Base-by-base conservation (phyloP, 2,888 invertebrate species). In the Mythimna albipuncta region DNA sequence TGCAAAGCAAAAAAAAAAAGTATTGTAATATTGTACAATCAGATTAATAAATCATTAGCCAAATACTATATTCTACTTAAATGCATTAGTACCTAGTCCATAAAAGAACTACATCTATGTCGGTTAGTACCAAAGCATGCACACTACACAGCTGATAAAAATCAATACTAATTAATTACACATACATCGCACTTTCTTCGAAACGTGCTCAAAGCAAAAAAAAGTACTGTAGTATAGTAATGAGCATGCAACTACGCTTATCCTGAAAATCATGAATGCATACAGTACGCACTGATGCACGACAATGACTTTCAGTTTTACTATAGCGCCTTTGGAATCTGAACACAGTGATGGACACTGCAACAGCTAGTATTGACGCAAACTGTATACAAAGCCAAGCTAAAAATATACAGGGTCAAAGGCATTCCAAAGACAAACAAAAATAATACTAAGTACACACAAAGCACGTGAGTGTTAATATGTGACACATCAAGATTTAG, bases 311-410 rank as follows among this genome's bases (percentile, higher is more conserved):
- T 89, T 91, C 94, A 93, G 94, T 91, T 90, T 90, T 91, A 76
- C 71, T 95, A 83, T 95, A 74, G 96, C 96, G 94, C 93, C 93
- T 89, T 90, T 90, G 95, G 95, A 95, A 95, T 95, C 95, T 92
- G 91, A 89, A 90, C 88, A 86, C 87, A 86, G 91, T 91, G 92
- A 94, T 87, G 9, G 55, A 68, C 93, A 88, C 90, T 87, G 89
- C 85, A 85, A 89, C 95, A 94, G 95, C 95, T 95, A 95, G 95
- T 95, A 93, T 89, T 90, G 92, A 94, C 93, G 94, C 95, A 85
- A 78, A 64, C 61, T 69, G 64, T 74, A 62, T 62, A 44, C 79
- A 54, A 71, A 67, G 63, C 69, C 65, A 72, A 69, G 66, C 73
- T 76, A 62, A 44, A 63, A 69, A 76, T 81, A 78, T 76, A 73